A percentile compares a stretch with the other conserved stretches of the same genome.
These are phyloP conservation scores for Gastrophryne carolinensis DNA, from an alignment of 2,797 vertebrate genomes.

Conservation along the genomic window DNA sequence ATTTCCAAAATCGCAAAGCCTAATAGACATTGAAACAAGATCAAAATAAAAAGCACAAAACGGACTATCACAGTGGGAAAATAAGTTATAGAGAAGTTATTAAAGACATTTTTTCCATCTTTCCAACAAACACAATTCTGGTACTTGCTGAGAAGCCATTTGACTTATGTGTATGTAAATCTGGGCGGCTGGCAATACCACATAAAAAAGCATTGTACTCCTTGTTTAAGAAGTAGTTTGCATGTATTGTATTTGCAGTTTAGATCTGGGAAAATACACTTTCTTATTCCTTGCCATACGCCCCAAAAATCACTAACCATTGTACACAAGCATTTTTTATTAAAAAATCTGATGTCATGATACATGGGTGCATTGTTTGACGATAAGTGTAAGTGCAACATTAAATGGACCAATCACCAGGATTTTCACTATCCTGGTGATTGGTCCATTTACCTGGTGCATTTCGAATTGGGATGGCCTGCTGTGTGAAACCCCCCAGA, in stretches of 20 bases:
- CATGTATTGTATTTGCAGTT: constrained; percentile 23
- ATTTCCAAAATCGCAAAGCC: constrained; percentile 17
- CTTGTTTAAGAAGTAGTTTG: constrained; percentile 1
- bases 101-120: background rate
- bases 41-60: constrained; percentile 21
- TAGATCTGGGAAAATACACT: background rate
- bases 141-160: constrained; percentile 2
- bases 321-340: too few relatives aligned
- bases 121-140: background rate
- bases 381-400: too few relatives aligned
- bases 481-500: too few relatives aligned
- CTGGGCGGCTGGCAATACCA: background rate
- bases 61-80: background rate
- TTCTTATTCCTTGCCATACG: constrained; percentile 1
- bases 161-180: constrained; percentile 23
- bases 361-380: too few relatives aligned
- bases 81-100: background rate
- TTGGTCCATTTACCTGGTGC: too few relatives aligned
- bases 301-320: background rate
- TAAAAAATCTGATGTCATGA: too few relatives aligned
- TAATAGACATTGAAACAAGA: constrained; percentile 1
- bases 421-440: too few relatives aligned
- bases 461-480: too few relatives aligned
- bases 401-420: too few relatives aligned
- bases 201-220: background rate